A percentile compares a stretch with the other conserved stretches of the same genome.
These are phyloP conservation scores for Axea sp. DNA, from an alignment of 2,888 invertebrate species.

Conservation along the genomic window DNA sequence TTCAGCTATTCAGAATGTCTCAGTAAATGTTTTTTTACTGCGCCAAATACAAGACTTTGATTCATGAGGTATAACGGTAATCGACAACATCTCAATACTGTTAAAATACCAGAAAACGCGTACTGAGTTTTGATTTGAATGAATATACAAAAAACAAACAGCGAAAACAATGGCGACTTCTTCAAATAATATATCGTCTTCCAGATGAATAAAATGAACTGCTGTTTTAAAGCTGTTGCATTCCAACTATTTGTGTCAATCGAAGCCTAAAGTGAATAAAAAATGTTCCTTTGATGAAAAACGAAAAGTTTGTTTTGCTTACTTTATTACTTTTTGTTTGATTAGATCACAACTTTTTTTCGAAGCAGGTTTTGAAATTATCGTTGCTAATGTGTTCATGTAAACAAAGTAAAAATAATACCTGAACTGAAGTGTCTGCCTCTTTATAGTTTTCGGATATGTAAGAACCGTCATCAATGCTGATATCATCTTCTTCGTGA, in stretches of 20 bases:
- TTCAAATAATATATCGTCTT: constrained; percentile 70
- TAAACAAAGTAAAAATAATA: constrained; percentile 53
- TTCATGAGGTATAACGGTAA: constrained; percentile 70
- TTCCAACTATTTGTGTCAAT: constrained; percentile 68
- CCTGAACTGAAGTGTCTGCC: constrained; percentile 70
- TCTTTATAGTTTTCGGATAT: constrained; percentile 67
- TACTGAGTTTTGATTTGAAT: constrained; percentile 66
- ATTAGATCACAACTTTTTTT: background rate
- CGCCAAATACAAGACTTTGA: constrained; percentile 63
- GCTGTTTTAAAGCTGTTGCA: constrained; percentile 67
- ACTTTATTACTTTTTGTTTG: background rate
- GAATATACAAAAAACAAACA: constrained; percentile 66
- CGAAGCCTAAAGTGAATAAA: constrained; percentile 75
- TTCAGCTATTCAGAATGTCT: constrained; percentile 29
- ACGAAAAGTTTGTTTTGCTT: background rate
- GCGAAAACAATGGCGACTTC: constrained; percentile 69
- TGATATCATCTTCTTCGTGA: constrained; percentile 87
- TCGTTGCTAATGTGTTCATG: background rate
- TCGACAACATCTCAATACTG: constrained; percentile 63
- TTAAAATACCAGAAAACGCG: constrained; percentile 63
- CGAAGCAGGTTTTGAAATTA: constrained; percentile 39
- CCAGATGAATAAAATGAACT: constrained; percentile 71
- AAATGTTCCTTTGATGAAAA: constrained; percentile 42
- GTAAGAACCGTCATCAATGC: constrained; percentile 80
- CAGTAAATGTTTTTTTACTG: constrained; percentile 61